These are phyloP conservation scores for Mimachlamys varia DNA, from an alignment of 2,888 invertebrate species.

Conservation along the genomic window DNA sequence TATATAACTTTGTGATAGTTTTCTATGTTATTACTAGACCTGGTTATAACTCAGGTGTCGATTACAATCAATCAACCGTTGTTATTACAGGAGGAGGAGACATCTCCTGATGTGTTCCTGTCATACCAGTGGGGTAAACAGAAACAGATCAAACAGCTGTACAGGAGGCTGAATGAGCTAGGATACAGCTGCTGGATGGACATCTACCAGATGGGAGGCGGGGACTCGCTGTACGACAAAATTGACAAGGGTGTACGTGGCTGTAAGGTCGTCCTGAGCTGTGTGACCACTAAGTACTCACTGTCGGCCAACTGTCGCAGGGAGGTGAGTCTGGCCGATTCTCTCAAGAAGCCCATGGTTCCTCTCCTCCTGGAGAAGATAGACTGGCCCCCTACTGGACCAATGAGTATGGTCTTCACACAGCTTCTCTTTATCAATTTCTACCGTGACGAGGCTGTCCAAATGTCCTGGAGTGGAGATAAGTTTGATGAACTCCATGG, in stretches of 20 bases:
- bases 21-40: no score
- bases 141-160: slow-evolving; percentile 68
- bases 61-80: no score
- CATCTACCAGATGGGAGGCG: slow-evolving; percentile 78
- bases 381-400: slow-evolving; percentile 75
- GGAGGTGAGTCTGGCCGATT: slow-evolving; percentile 73
- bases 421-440: slow-evolving; percentile 70
- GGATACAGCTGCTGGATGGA: slow-evolving; percentile 77
- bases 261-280: slow-evolving; percentile 60
- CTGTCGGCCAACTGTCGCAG: slow-evolving; percentile 71
- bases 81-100: slow-evolving; percentile 37
- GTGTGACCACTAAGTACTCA: slow-evolving; percentile 71
- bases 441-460: slow-evolving; percentile 53
- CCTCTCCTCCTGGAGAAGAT: slow-evolving; percentile 71
- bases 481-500: slow-evolving; percentile 60
- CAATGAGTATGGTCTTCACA: slow-evolving; percentile 74
- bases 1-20: no score
- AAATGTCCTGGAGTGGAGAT: slow-evolving; percentile 59
- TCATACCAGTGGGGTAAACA: slow-evolving; percentile 79
- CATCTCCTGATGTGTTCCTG: slow-evolving; percentile 67
- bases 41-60: no score
- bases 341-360: slow-evolving; percentile 73
- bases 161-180: slow-evolving; percentile 63
- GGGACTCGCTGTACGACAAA: slow-evolving; percentile 77
- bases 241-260: slow-evolving; percentile 72